Percentiles rank a stretch among this genome's conserved stretches.
These are phyloP conservation scores for Potorous gilbertii DNA, from an alignment of 2,797 vertebrate genomes.

Conservation along the genomic window DNA sequence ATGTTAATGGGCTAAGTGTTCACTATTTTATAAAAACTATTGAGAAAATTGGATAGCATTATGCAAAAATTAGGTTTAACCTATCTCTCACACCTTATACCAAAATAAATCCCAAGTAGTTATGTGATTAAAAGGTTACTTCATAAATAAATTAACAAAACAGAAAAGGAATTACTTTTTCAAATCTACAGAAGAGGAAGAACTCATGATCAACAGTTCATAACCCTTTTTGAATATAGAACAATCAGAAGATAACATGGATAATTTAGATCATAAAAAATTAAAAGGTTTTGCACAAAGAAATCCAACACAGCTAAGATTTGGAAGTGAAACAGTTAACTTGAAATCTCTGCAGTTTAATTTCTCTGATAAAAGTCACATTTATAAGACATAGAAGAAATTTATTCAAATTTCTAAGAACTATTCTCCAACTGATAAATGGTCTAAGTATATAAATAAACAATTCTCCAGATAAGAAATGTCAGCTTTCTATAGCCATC, in stretches of 20 bases:
- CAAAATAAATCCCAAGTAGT: background rate
- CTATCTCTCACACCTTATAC: background rate
- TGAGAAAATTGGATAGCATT: background rate
- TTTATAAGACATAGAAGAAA: background rate
- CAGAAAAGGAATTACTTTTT: background rate
- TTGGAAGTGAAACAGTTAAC: background rate
- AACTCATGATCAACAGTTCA: background rate
- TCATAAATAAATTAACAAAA: background rate
- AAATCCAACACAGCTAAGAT: background rate
- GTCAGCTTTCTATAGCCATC: background rate
- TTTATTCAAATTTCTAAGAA: background rate
- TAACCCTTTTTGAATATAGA: background rate
- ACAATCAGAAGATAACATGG: background rate
- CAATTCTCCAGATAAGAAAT: background rate
- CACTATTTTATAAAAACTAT: background rate
- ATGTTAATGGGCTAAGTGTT: background rate
- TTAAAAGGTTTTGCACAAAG: background rate
- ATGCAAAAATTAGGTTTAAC: background rate
- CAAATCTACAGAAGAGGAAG: background rate
- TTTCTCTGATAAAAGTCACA: background rate
- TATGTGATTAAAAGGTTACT: background rate
- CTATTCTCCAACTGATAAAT: background rate
- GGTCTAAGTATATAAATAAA: background rate
- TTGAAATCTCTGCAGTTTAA: background rate
- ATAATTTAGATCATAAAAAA: background rate